phyloP scores from a whole-genome alignment of 2,888 invertebrate species.

The Prosapia bicincta region DNA sequence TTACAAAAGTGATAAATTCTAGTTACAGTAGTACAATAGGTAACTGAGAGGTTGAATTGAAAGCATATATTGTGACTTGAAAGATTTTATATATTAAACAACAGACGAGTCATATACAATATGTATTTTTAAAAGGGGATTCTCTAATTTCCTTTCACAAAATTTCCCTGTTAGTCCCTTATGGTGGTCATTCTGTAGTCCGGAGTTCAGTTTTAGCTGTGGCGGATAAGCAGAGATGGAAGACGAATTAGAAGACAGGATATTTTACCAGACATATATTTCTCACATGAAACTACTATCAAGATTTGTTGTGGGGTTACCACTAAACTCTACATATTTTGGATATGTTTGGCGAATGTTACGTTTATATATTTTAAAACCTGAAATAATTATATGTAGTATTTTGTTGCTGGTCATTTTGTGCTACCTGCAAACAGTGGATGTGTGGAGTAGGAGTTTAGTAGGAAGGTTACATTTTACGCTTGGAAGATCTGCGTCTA shows the following conservation, averaged over 20 bases:
- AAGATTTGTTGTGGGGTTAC: constrained; percentile 72
- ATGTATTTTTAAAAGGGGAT: no score
- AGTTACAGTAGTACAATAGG: no score
- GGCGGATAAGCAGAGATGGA: constrained; percentile 66
- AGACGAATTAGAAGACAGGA: constrained; percentile 87
- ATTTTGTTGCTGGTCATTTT: constrained; percentile 66
- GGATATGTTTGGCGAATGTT: constrained; percentile 76
- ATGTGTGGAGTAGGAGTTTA: constrained; percentile 72
- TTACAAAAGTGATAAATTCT: no score
- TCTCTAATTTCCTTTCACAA: no score
- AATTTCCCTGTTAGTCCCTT: no score
- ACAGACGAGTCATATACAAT: no score
- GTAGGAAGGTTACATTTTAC: constrained; percentile 67
- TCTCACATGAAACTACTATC: constrained; percentile 84
- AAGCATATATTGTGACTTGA: no score
- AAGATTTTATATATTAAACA: no score
- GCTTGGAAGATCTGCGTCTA: constrained; percentile 44
- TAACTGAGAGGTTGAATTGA: no score
- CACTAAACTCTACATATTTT: constrained; percentile 66
- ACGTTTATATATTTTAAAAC: constrained; percentile 72
- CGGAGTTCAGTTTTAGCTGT: not conserved
- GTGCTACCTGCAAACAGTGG: constrained; percentile 78
- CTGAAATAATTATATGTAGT: constrained; percentile 73
- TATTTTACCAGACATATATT: constrained; percentile 81
- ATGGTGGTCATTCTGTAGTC: not conserved